Base-by-base conservation (phyloP, 2,797 vertebrate genomes). In the Geotrypetes seraphini region DNA sequence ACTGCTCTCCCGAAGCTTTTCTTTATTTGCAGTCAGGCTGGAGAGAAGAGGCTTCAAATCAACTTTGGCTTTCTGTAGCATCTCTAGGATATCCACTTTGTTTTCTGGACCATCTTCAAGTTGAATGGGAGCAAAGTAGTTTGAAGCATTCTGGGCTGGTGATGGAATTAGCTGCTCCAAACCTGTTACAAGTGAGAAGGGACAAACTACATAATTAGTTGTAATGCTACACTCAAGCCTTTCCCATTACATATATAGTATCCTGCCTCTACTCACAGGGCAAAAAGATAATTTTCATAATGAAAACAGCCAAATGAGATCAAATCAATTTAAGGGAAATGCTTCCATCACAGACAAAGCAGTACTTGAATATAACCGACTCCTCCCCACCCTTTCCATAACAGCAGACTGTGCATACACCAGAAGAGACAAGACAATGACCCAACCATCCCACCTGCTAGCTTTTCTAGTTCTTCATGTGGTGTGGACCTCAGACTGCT, bases 21-120 rank as follows among this genome's bases (percentile, higher is more conserved):
- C 92, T 61, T 97, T 97, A 74, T 99, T 99, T 68, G 88, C 90
- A 10, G 90, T 91, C 39, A 97, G 80, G 48, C 85, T 97, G 53
- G 94, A 96, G 42, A 99, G 84, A 49, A 97, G 87, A 36, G 96
- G 93, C 63, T 97, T 97, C 69, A 97, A 79, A 66, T 99, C 94
- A 63, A 97, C 81, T 82, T 97, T 97, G 66, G 94, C 96, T 65
- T 96, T 97, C 65, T 95, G 91, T 52, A 99, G 81, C 60, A 99
- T 87, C 66, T 96, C 93, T 71, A 97, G 70, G 66, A 97, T 97
- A 75, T 97, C 94, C 70, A 99, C 96, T 65, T 97, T 97, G 55
- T 91, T 91, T 73, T 84, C 81, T 57, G 77, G 84, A 63, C 81
- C 76, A 21, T 97, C 92, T 29, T 85, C 88, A 53, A 88, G 81